Conservation (phyloP, 1,140 invertebrate genomes). For the Rhagoletis zephyria region DNA sequence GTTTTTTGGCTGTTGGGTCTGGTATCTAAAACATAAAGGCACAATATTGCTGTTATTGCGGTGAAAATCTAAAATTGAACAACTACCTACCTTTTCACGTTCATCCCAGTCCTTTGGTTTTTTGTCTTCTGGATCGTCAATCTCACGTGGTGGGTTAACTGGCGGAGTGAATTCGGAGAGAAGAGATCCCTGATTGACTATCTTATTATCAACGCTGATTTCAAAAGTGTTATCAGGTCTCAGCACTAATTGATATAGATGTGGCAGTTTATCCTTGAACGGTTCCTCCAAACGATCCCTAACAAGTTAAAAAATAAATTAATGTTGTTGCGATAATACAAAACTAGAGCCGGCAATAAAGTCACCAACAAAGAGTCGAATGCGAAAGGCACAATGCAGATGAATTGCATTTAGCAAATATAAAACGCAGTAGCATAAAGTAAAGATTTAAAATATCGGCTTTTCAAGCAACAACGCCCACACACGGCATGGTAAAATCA, state of each 20-base stretch:
- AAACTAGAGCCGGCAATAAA: no score
- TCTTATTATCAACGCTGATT: conserved; percentile 82
- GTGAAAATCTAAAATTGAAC: neutral
- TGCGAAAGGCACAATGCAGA: no score
- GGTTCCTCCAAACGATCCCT: conserved; percentile 86
- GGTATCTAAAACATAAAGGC: conserved; percentile 77
- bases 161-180: conserved; percentile 92
- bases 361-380: no score
- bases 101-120: conserved; percentile 98
- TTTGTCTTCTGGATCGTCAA: conserved; percentile 93
- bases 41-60: neutral
- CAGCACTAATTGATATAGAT: conserved; percentile 93
- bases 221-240: conserved; percentile 90
- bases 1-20: conserved; percentile 89
- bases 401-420: no score
- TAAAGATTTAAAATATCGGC: no score
- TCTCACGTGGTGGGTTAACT: conserved; percentile 95
- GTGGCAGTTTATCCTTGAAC: conserved; percentile 95
- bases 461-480: no score
- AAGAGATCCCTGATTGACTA: conserved; percentile 88
- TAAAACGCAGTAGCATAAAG: no score
- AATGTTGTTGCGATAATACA: neutral
- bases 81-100: conserved; percentile 82
- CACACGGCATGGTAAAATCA: no score
- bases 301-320: conserved; percentile 42